Base-by-base conservation (phyloP, 2,888 invertebrate genomes). In the Myopa tessellatipennis region DNA sequence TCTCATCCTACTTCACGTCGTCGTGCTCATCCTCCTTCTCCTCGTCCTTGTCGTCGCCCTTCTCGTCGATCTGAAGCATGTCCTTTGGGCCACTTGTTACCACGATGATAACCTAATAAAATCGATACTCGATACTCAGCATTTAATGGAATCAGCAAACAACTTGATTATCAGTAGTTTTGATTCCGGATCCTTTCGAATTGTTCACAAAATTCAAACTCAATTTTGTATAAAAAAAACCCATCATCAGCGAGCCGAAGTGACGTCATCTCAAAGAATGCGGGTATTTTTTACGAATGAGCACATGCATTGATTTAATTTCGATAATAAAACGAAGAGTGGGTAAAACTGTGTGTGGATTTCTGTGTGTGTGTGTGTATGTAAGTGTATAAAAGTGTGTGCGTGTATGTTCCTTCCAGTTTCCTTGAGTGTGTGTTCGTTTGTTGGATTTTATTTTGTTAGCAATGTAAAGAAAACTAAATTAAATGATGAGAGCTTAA, bases 61-160 rank as follows among this genome's bases (percentile, higher is more conserved):
- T 45, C 45, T 10, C 45, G 45, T 10, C 45, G 7, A 45, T 45
- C 45, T 3, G 6, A 8, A 45, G 70, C 38, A 52, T 71, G 58
- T 34, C 70, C 70, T 71, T 55, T 34, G 38, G 34, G 34, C 34
- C 70, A 55, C 61, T 61, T 61, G 61, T n/a, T 61, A n/a, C 6
- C 34, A 10, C 10, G 18, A 71, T 58, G 58, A 71, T 71, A 55
- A 55, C 36, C 36, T 55, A 52, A 52, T 71, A 55, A 71, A 71
- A 71, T 71, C 70, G 55, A 71, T 71, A 61, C 45, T 71, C 70
- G 55, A 71, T 71, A 61, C 45, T 5, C 36, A 71, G 55, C 36
- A 50, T 26, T 12, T 18, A 69, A 69, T 69, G 10, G 14, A 69
- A 58, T 71, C 52, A 16, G 55, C 70, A 71, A 71, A 71, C 55